These are phyloP conservation scores for Pristionchus mayeri DNA, from an alignment of 2,888 invertebrate species.

Conservation along the genomic window DNA sequence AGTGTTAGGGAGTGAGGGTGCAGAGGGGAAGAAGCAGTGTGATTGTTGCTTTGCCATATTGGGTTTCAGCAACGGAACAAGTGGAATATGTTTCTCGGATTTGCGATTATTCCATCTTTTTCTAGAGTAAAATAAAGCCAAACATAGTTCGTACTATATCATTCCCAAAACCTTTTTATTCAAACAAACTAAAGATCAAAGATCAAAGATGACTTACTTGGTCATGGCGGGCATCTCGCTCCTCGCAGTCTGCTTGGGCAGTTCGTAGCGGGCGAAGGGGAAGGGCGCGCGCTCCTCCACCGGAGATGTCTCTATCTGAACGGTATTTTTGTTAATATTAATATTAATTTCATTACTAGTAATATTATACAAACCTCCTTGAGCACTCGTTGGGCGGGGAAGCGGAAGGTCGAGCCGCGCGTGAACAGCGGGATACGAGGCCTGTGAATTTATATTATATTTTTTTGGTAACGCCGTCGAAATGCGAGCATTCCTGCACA, in stretches of 20 bases:
- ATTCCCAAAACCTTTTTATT: no score
- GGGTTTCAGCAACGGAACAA: background rate
- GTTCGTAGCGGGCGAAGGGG: constrained; percentile 58
- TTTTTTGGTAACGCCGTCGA: background rate
- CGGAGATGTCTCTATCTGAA: constrained; percentile 17
- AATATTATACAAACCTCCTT: background rate
- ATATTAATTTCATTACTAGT: background rate
- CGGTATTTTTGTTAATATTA: background rate
- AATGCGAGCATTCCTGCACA: no score
- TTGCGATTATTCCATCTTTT: no score
- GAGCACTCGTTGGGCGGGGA: constrained; percentile 66
- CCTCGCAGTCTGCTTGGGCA: constrained; percentile 63
- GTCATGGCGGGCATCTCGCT: constrained; percentile 51
- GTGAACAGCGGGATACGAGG: constrained; percentile 68
- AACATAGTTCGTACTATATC: no score
- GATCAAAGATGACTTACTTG: constrained; percentile 25
- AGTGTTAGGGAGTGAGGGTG: no score
- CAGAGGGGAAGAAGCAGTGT: background rate
- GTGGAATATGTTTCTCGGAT: background rate
- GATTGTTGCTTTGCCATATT: background rate
- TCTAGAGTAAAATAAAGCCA: no score
- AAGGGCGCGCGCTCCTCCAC: constrained; percentile 45
- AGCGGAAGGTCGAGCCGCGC: constrained; percentile 74
- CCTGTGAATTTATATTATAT: constrained; percentile 54
- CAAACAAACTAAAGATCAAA: background rate